Evolutionary conservation across 1,140 invertebrate genomes (phyloP).

Genomic region (Macrocentrus cingulum): DNA sequence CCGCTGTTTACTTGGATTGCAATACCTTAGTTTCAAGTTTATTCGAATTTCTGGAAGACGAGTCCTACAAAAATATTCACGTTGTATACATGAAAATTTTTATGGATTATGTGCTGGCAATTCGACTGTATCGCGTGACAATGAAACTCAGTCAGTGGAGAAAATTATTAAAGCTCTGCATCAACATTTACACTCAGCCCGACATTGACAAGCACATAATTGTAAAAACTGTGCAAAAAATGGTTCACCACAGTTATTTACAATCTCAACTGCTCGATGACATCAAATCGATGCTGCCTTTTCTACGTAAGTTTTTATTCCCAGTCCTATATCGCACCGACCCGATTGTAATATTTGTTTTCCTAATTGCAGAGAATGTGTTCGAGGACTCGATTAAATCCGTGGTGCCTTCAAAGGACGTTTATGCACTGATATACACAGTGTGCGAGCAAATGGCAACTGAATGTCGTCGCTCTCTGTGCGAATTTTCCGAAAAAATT

Average conservation of each 20-base stretch:
- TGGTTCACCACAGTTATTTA: conserved; percentile 37
- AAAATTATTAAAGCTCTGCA: conserved; percentile 36
- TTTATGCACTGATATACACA: conserved; percentile 36
- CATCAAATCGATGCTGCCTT: conserved; percentile 33
- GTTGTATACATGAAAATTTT: conserved; percentile 39
- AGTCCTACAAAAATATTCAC: conserved; percentile 34
- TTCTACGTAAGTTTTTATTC: conserved; percentile 35
- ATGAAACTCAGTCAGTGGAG: conserved; percentile 38
- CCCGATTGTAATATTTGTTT: conserved; percentile 1
- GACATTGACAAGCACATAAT: conserved; percentile 30
- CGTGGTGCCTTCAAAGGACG: conserved; percentile 28
- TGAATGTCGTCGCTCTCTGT: conserved; percentile 41
- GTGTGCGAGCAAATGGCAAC: conserved; percentile 39
- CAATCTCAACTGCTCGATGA: conserved; percentile 35
- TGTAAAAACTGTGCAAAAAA: conserved; percentile 35
- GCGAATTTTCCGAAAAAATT: conserved; percentile 44
- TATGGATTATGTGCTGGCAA: conserved; percentile 35
- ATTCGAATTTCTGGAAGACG: conserved; percentile 34
- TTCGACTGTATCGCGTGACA: conserved; percentile 32
- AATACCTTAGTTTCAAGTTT: conserved; percentile 29
- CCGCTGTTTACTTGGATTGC: conserved; percentile 28
- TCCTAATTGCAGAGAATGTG: conserved; percentile 32
- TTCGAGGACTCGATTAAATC: conserved; percentile 27
- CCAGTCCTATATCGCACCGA: not conserved
- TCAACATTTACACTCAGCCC: conserved; percentile 30